Percentiles rank a stretch among this genome's conserved stretches.
Conservation (phyloP, 2,888 invertebrate species). For the Harpalus rufipes region DNA sequence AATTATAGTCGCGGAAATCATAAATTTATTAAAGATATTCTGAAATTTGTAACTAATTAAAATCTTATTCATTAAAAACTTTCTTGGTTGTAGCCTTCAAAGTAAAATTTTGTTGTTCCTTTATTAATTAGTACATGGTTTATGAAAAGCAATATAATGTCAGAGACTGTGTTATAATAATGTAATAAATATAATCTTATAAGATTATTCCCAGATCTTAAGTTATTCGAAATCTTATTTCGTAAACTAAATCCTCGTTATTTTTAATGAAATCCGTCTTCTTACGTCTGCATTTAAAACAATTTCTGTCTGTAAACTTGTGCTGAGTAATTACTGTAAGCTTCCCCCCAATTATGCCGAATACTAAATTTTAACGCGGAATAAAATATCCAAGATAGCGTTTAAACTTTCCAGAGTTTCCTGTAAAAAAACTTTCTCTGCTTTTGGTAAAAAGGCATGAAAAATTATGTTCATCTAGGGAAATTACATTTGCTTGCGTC, state of each 20-base stretch:
- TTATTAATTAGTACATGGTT: not conserved
- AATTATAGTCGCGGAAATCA: too few relatives aligned
- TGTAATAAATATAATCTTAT: not conserved
- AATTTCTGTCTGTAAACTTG: slow-evolving; percentile 24
- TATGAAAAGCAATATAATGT: slow-evolving; percentile 1
- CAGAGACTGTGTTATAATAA: not conserved
- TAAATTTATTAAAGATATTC: too few relatives aligned
- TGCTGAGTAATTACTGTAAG: slow-evolving; percentile 9
- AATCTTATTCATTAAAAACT: not conserved
- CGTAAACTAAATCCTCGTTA: not conserved
- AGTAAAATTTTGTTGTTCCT: not conserved
- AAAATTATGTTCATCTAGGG: slow-evolving; percentile 18
- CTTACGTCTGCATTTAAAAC: slow-evolving; percentile 4
- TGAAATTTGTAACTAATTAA: not conserved
- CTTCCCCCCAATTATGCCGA: slow-evolving; percentile 15
- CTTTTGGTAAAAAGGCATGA: not conserved
- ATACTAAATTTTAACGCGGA: slow-evolving; percentile 11
- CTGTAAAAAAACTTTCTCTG: not conserved
- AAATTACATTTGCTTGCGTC: slow-evolving; percentile 21
- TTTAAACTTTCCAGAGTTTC: slow-evolving; percentile 12
- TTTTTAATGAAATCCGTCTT: not conserved
- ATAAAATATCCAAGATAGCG: slow-evolving; percentile 1
- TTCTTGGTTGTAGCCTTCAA: not conserved
- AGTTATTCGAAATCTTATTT: not conserved
- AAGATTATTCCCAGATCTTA: not conserved